Percentiles rank a stretch among this genome's conserved stretches.
These are phyloP conservation scores for Carcharodon carcharias DNA, from an alignment of 2,797 vertebrate species.

Conservation along the genomic window DNA sequence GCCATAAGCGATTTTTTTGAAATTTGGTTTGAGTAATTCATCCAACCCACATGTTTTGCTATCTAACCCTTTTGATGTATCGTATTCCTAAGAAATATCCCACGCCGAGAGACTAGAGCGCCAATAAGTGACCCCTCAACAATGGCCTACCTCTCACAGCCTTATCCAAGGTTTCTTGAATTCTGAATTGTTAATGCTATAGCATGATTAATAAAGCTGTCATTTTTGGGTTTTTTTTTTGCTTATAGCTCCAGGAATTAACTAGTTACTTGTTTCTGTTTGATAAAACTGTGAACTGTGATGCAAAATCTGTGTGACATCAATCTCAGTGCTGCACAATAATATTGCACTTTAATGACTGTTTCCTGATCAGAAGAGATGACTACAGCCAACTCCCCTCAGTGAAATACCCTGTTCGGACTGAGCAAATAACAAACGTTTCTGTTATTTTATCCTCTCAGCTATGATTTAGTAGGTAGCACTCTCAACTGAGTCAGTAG, in stretches of 20 bases:
- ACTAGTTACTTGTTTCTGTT: background rate
- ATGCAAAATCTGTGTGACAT: background rate
- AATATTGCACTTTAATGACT: background rate
- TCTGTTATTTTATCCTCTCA: background rate
- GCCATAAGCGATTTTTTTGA: background rate
- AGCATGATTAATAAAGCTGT: background rate
- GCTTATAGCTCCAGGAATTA: background rate
- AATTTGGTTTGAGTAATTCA: background rate
- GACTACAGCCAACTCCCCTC: background rate
- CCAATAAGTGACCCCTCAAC: background rate
- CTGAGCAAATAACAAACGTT: background rate
- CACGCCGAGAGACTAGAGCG: no score
- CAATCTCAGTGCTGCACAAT: background rate
- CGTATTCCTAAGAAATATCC: background rate
- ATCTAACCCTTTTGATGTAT: background rate
- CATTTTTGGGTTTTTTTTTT: background rate
- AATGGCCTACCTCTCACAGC: background rate
- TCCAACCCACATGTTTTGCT: background rate
- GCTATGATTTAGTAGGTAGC: background rate
- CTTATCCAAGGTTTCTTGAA: no score
- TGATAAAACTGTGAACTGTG: background rate
- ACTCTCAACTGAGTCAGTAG: background rate
- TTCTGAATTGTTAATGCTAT: background rate
- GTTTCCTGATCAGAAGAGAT: background rate
- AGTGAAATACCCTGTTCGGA: background rate